phyloP scores from a whole-genome alignment of 2,113 vertebrate species.

The Gobio gobio region DNA sequence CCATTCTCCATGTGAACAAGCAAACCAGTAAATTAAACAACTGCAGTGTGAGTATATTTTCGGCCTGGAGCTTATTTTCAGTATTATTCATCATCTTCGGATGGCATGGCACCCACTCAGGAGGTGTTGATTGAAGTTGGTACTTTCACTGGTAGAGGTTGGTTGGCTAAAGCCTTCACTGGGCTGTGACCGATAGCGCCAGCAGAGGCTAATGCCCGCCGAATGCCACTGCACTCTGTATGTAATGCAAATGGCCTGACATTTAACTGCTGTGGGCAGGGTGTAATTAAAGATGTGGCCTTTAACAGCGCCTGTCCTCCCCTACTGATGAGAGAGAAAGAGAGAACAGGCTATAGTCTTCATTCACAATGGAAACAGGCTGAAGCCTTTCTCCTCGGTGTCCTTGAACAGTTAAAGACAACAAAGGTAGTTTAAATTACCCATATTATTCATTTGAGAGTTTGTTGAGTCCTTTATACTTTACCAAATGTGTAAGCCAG shows the following conservation, averaged over 20 bases:
- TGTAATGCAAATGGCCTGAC: constrained; percentile 74
- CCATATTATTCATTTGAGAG: not conserved
- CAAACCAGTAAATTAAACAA: constrained; percentile 21
- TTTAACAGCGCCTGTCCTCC: constrained; percentile 65
- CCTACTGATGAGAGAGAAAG: constrained; percentile 61
- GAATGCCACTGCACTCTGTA: constrained; percentile 71
- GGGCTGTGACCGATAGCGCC: constrained; percentile 65
- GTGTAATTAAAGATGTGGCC: constrained; percentile 75
- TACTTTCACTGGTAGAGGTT: not conserved
- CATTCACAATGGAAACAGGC: constrained; percentile 1
- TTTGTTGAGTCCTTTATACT: not conserved
- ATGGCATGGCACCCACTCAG: constrained; percentile 37
- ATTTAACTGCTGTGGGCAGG: constrained; percentile 72
- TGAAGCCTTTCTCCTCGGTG: constrained; percentile 4
- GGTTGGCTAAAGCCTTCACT: constrained; percentile 18
- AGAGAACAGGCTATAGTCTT: not conserved
- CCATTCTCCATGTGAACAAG: not conserved
- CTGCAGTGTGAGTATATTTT: not conserved
- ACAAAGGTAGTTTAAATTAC: not conserved
- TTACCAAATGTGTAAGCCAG: not conserved
- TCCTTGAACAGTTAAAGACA: constrained; percentile 2
- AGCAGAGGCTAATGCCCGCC: constrained; percentile 66
- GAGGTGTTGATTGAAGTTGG: constrained; percentile 11
- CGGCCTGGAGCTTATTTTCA: constrained; percentile 3
- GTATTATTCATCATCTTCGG: constrained; percentile 36